Evolutionary conservation across 2,888 invertebrate species (phyloP).

Genomic region (Ischnus inquisitorius): DNA sequence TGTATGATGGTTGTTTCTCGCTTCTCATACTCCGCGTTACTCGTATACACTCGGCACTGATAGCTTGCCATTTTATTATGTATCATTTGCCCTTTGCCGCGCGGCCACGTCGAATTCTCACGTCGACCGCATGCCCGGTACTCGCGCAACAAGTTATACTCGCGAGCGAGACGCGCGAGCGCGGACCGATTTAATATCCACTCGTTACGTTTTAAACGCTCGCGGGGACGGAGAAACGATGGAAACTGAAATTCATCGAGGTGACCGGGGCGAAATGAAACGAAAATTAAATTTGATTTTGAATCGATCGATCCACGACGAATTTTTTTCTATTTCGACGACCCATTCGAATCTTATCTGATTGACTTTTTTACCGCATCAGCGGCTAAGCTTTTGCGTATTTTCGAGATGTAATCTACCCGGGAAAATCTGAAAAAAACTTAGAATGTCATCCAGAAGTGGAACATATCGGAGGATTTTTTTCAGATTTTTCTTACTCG

Average conservation of each 20-base stretch:
- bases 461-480: not conserved
- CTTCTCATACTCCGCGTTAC: constrained; percentile 22
- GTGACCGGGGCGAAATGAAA: not conserved
- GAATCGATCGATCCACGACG: not conserved
- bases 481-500: not conserved
- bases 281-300: not conserved
- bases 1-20: constrained; percentile 57
- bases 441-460: too few species aligned
- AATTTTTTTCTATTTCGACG: not conserved
- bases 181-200: constrained; percentile 61
- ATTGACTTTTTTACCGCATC: not conserved
- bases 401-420: too few species aligned
- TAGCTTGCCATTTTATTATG: constrained; percentile 65
- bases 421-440: too few species aligned
- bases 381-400: too few species aligned
- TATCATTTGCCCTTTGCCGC: constrained; percentile 69
- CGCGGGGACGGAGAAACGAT: constrained; percentile 43
- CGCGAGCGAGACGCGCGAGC: constrained; percentile 40
- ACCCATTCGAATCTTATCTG: not conserved
- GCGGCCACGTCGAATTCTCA: constrained; percentile 65
- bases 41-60: not conserved
- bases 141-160: constrained; percentile 48
- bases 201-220: constrained; percentile 62
- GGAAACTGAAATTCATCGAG: constrained; percentile 12
- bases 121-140: constrained; percentile 48